phyloP scores from a whole-genome alignment of 2,888 invertebrate genomes.

The Mechanitis messenoides region DNA sequence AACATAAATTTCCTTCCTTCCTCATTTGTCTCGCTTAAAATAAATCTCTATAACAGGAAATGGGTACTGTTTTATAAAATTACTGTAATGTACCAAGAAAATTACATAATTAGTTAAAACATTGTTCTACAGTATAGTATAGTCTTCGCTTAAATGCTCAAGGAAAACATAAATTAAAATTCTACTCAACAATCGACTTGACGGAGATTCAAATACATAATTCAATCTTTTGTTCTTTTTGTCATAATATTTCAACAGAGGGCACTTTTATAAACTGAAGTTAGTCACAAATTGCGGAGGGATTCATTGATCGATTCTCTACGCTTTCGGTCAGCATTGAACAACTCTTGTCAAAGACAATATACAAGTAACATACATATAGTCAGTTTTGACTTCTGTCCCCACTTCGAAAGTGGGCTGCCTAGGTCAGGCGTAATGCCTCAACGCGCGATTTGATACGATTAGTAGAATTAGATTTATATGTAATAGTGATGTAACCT shows the following conservation, averaged over 20 bases:
- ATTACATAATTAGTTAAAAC: too few species aligned
- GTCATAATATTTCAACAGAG: constrained; percentile 5
- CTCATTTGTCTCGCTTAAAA: too few species aligned
- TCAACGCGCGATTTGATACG: constrained; percentile 34
- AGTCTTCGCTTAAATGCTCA: too few species aligned
- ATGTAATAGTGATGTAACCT: constrained; percentile 16
- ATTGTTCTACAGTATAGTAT: too few species aligned
- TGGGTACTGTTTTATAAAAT: too few species aligned
- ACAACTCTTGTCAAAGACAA: constrained; percentile 18
- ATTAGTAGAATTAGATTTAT: constrained; percentile 22
- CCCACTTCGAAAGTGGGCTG: constrained; percentile 26
- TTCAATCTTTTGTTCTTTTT: background rate
- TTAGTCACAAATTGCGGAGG: constrained; percentile 9
- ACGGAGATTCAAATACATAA: background rate
- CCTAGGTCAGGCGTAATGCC: constrained; percentile 35
- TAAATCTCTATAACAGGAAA: too few species aligned
- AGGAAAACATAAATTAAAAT: too few species aligned
- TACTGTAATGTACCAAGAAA: too few species aligned
- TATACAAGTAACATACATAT: constrained; percentile 13
- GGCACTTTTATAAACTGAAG: constrained; percentile 13
- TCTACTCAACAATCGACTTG: too few species aligned
- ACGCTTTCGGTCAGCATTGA: constrained; percentile 17
- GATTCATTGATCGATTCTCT: constrained; percentile 16
- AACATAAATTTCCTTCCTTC: too few species aligned
- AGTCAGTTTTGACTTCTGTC: constrained; percentile 14